phyloP scores from a whole-genome alignment of 2,888 invertebrate species.

The Phlogophora meticulosa region DNA sequence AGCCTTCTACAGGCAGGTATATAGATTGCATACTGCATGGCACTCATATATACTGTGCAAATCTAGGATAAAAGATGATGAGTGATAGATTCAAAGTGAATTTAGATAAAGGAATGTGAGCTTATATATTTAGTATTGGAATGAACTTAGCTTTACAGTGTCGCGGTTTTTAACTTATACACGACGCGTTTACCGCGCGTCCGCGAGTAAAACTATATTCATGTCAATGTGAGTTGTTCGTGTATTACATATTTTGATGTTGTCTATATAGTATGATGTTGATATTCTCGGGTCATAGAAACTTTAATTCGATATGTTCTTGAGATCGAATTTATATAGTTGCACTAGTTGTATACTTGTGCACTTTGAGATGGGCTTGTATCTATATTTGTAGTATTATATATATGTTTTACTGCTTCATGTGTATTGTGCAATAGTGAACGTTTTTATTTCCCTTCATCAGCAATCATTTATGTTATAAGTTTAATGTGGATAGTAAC shows the following conservation, averaged over 20 bases:
- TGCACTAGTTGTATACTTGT: not conserved
- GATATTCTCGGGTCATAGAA: conserved; percentile 11
- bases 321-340: not conserved
- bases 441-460: not conserved
- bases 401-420: not conserved
- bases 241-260: conserved; percentile 22
- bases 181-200: conserved; percentile 15
- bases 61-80: too few relatives aligned
- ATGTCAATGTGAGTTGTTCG: conserved; percentile 12
- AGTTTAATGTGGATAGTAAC: not conserved
- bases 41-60: not conserved
- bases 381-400: not conserved
- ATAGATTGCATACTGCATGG: conserved; percentile 19
- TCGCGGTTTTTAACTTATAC: conserved; percentile 37
- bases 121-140: conserved; percentile 18
- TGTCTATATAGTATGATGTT: not conserved
- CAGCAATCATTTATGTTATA: not conserved
- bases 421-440: conserved; percentile 2
- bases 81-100: too few relatives aligned
- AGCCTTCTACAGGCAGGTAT: too few relatives aligned
- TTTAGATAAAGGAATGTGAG: conserved; percentile 29
- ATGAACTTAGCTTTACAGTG: conserved; percentile 38
- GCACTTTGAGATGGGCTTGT: not conserved
- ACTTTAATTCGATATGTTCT: not conserved
- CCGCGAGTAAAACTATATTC: conserved; percentile 33